Base-by-base conservation (phyloP, 2,797 vertebrate genomes). In the Eupleurogrammus muticus region DNA sequence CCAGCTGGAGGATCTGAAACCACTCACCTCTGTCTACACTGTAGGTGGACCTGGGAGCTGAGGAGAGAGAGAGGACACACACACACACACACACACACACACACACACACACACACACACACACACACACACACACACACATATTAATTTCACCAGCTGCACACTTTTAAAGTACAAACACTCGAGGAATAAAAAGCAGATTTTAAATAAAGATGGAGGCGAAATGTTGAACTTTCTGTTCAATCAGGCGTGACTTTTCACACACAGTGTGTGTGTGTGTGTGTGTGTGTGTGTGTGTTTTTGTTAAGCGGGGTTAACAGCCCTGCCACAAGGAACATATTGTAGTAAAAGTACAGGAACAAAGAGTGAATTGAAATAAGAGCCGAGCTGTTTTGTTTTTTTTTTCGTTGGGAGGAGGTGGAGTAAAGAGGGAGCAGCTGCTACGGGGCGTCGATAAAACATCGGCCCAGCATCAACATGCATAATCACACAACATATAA, bases 1-100 rank as follows among this genome's bases (percentile, higher is more conserved):
- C n/a, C n/a, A n/a, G n/a, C n/a, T n/a, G n/a, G n/a, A n/a, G n/a
- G n/a, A n/a, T n/a, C n/a, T 66, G 52, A 88, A 80, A 38, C 42
- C 63, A 95, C 97, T 89, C 93, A 99, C 97, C 96, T 0, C 94
- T 97, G 91, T 98, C 96, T 0, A 94, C 91, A 75, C 96, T 93
- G 92, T 94, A 96, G 75, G 95, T 91, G 0, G 92, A 96, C 60
- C 94, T 93, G 53, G 96, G 95, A 89, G 96, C 97, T 99, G 93
- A 83, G 91, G 83, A 74, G 61, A 77, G 44, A 81, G 49, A 80
- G 28, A 28, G 28, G 28, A 3, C 3, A 28, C 28, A 28, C 28
- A 28, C 28, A 28, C 28, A 28, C 3, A 28, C 28, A 28, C 3
- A 3, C 3, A 28, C 28, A 28, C 28, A 28, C 28, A 28, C 28